Conservation (phyloP, 2,797 vertebrate species). For the Gallinago solitaria region DNA sequence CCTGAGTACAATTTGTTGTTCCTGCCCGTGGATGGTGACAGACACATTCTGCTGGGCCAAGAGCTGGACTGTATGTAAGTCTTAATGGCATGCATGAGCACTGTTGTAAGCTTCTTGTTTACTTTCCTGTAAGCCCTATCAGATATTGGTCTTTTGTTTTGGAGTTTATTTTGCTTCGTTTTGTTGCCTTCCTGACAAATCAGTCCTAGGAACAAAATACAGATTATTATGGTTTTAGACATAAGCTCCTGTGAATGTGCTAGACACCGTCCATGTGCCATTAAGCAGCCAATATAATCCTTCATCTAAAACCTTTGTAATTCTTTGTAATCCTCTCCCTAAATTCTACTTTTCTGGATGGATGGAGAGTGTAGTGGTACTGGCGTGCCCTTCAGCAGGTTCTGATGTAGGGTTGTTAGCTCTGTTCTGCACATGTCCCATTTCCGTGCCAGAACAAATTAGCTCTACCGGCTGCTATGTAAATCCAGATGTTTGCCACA, state of each 20-base stretch:
- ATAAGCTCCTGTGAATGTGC: background rate
- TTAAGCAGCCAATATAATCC: background rate
- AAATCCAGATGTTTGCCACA: slow-evolving; percentile 53
- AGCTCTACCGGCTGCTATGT: background rate
- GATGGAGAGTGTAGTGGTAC: background rate
- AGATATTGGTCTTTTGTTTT: background rate
- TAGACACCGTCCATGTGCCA: background rate
- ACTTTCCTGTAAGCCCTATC: background rate
- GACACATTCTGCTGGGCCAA: background rate
- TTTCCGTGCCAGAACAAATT: background rate
- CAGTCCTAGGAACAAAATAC: background rate
- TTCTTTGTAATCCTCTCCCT: background rate
- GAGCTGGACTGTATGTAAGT: background rate
- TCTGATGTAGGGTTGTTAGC: background rate
- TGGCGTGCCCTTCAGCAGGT: background rate
- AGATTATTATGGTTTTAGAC: background rate
- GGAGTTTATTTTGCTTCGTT: background rate
- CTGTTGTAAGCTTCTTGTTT: background rate
- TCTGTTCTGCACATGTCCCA: background rate
- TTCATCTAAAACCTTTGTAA: background rate
- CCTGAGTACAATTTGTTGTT: background rate
- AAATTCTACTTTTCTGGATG: background rate
- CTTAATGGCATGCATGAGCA: background rate
- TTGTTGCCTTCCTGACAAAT: background rate
- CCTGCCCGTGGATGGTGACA: background rate